phyloP scores from a whole-genome alignment of 2,113 vertebrate genomes.

The Misgurnus mizolepis region DNA sequence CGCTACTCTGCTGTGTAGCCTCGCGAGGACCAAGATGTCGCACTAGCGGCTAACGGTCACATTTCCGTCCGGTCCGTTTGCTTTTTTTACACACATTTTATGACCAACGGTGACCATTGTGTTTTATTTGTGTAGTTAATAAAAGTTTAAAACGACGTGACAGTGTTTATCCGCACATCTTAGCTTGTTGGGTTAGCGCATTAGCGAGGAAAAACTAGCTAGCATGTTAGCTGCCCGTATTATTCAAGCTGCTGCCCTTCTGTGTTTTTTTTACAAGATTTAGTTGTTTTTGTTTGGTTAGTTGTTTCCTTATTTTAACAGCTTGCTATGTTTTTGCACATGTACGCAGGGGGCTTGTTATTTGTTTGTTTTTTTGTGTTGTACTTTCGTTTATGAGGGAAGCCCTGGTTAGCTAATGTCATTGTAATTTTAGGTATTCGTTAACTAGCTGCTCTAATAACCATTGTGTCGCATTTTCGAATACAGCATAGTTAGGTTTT shows the following conservation, averaged over 20 bases:
- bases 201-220: slow-evolving; percentile 40
- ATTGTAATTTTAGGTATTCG: slow-evolving; percentile 49
- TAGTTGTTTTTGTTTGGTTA: not conserved
- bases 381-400: slow-evolving; percentile 16
- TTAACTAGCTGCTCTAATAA: slow-evolving; percentile 39
- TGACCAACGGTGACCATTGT: not conserved
- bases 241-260: not conserved
- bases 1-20: slow-evolving; percentile 25
- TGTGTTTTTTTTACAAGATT: not conserved
- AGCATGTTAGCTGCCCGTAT: slow-evolving; percentile 14
- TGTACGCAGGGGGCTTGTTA: not conserved
- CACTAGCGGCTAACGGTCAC: slow-evolving; percentile 4
- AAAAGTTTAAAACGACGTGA: not conserved
- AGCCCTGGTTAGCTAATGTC: slow-evolving; percentile 26
- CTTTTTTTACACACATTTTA: not conserved
- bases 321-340: not conserved
- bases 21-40: slow-evolving; percentile 10
- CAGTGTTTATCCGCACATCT: slow-evolving; percentile 11
- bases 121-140: slow-evolving; percentile 5
- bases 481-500: not conserved
- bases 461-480: slow-evolving; percentile 25
- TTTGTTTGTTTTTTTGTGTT: not conserved
- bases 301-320: not conserved
- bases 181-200: slow-evolving; percentile 35
- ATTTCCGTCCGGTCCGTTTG: not conserved